Percentiles rank a stretch among this genome's conserved stretches.
Evolutionary conservation across 1,140 invertebrate genomes (phyloP).

Genomic region (Aplysia californica): DNA sequence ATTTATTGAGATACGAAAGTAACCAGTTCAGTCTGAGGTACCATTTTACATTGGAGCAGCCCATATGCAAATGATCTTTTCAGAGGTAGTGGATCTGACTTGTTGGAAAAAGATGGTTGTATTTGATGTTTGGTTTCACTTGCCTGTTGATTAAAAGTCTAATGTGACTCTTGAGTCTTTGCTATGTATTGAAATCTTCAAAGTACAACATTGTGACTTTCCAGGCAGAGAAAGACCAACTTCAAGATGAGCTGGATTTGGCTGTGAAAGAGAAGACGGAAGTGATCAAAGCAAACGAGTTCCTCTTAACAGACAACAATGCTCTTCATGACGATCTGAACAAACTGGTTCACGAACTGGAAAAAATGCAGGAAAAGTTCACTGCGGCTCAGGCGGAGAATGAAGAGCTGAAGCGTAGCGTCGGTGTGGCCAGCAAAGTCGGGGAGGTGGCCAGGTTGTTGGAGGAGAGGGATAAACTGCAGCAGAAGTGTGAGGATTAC

Average conservation of each 20-base stretch:
- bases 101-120: too few relatives aligned
- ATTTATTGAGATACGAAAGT: too few relatives aligned
- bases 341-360: constrained; percentile 55
- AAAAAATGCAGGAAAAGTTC: constrained; percentile 54
- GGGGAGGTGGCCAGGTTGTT: constrained; percentile 53
- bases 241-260: constrained; percentile 31
- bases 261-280: constrained; percentile 28
- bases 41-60: too few relatives aligned
- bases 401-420: constrained; percentile 48
- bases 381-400: constrained; percentile 45
- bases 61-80: too few relatives aligned
- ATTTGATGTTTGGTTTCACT: too few relatives aligned
- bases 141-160: too few relatives aligned
- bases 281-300: constrained; percentile 55
- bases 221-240: constrained; percentile 30
- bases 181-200: too few relatives aligned
- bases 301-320: constrained; percentile 54
- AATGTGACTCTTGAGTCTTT: too few relatives aligned
- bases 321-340: constrained; percentile 58
- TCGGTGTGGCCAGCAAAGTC: constrained; percentile 43
- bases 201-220: too few relatives aligned
- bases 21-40: too few relatives aligned
- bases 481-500: constrained; percentile 39
- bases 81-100: too few relatives aligned
- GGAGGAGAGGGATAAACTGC: constrained; percentile 52